A percentile compares a stretch with the other conserved stretches of the same genome.
phyloP scores from a whole-genome alignment of 2,888 invertebrate genomes.

The Meteorus cinctellus region DNA sequence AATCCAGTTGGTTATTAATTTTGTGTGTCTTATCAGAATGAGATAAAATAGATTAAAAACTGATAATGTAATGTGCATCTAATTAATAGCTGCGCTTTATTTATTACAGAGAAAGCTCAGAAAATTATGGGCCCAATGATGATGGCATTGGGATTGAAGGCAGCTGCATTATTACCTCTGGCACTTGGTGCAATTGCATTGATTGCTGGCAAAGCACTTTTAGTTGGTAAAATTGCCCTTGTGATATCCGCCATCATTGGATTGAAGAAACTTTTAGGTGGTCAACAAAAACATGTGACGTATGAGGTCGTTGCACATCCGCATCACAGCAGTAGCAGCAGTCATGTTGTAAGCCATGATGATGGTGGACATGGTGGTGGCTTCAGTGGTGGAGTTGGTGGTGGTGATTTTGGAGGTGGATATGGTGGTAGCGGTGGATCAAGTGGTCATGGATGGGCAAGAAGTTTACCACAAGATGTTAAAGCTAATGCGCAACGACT shows the following conservation, averaged over 20 bases:
- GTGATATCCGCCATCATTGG: slow-evolving; percentile 89
- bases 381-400: slow-evolving; percentile 77
- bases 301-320: slow-evolving; percentile 92
- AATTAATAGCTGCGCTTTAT: neutral
- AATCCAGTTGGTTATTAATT: too few species aligned
- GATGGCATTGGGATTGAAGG: slow-evolving; percentile 84
- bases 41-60: too few species aligned
- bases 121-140: slow-evolving; percentile 86
- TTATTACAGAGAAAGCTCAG: slow-evolving; percentile 78
- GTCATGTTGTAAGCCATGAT: slow-evolving; percentile 81
- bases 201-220: slow-evolving; percentile 88
- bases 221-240: slow-evolving; percentile 89
- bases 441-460: slow-evolving; percentile 81
- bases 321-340: slow-evolving; percentile 82
- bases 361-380: slow-evolving; percentile 77
- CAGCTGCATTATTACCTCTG: slow-evolving; percentile 85
- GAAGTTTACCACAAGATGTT: slow-evolving; percentile 75
- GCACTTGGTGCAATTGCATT: slow-evolving; percentile 87
- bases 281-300: slow-evolving; percentile 88
- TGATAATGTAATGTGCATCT: too few species aligned
- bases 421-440: slow-evolving; percentile 80
- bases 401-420: slow-evolving; percentile 75
- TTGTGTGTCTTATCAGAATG: too few species aligned
- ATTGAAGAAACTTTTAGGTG: slow-evolving; percentile 85
- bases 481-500: slow-evolving; percentile 79